phyloP scores from a whole-genome alignment of 2,797 vertebrate genomes.

The Chloroceryle inda region DNA sequence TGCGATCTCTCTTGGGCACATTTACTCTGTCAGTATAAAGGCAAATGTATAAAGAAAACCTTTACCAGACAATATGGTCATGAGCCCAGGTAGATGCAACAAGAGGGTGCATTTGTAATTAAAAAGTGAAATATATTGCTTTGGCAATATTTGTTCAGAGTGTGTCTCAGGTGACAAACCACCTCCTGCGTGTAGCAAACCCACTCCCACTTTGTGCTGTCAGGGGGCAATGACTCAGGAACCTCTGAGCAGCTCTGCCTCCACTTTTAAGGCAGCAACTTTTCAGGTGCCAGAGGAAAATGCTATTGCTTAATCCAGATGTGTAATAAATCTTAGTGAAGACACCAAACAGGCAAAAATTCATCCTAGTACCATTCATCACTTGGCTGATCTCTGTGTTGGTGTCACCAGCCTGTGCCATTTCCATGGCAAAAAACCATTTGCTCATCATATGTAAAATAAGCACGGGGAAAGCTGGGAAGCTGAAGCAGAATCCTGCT shows the following conservation, averaged over 20 bases:
- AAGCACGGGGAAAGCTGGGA: not conserved
- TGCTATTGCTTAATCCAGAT: not conserved
- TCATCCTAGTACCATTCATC: not conserved
- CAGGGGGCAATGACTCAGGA: not conserved
- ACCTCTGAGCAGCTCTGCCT: not conserved
- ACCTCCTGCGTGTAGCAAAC: not conserved
- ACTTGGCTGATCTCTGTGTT: not conserved
- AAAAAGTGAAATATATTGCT: not conserved
- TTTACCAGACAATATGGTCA: not conserved
- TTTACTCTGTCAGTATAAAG: not conserved
- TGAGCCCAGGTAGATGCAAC: not conserved
- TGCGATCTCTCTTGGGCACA: not conserved
- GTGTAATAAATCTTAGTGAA: not conserved
- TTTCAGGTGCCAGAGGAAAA: not conserved
- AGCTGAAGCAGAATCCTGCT: not conserved
- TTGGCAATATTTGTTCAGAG: not conserved
- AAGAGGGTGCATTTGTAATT: not conserved
- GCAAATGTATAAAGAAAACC: not conserved
- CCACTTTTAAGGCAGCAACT: not conserved
- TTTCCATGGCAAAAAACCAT: not conserved
- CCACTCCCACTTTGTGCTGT: not conserved
- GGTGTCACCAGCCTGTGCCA: not conserved
- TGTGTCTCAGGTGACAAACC: not conserved
- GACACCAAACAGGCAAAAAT: not conserved
- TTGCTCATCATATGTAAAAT: not conserved